Evolutionary conservation across 2,113 vertebrate genomes (phyloP), one percentile per base, ranked within the genome.

Genomic region (Hippopotamus amphibius): DNA sequence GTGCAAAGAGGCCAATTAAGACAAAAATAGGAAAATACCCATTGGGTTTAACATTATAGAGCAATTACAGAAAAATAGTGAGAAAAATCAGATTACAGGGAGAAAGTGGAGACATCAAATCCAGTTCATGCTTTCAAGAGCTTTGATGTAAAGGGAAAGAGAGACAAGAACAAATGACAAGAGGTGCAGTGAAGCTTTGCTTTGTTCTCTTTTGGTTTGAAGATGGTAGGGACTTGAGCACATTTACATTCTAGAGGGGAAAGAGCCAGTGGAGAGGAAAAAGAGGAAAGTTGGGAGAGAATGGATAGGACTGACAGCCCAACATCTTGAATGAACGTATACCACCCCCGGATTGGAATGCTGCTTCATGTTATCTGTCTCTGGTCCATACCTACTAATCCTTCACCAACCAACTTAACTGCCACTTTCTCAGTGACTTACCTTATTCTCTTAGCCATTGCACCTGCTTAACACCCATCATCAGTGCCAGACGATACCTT

Each of bases 151-250:
- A 61, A 48, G 28, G 30, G 55, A 74, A 88, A 41, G 65, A 95
- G 81, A 84, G 24, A 43, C 9, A 10, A 5, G 28, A 22, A 22
- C 6, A 28, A 21, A 16, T 33, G 74, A n/a, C 19, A 30, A 50
- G 57, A 28, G 83, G 37, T 19, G 9, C 8, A 6, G 21, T 24
- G 57, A 19, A 24, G n/a, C 55, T 80, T 74, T 80, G 30, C 53
- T 68, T 76, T 80, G 69, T n/a, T 94, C 46, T 63, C 16, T n/a
- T 71, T 91, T 50, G 53, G 59, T 91, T 83, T 89, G 61, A 76
- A 43, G 72, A 37, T 48, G 43, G 41, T 43, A 41, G 24, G 12
- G 30, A 61, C 7, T 33, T 21, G 41, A 77, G 48, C 13, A 53
- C 3, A 0, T 88, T 85, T 4, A 59, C 37, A 53, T 81, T 43